A percentile compares a stretch with the other conserved stretches of the same genome.
Evolutionary conservation across 1,140 invertebrate species (phyloP).

Genomic region (Drosophila pallidifrons): DNA sequence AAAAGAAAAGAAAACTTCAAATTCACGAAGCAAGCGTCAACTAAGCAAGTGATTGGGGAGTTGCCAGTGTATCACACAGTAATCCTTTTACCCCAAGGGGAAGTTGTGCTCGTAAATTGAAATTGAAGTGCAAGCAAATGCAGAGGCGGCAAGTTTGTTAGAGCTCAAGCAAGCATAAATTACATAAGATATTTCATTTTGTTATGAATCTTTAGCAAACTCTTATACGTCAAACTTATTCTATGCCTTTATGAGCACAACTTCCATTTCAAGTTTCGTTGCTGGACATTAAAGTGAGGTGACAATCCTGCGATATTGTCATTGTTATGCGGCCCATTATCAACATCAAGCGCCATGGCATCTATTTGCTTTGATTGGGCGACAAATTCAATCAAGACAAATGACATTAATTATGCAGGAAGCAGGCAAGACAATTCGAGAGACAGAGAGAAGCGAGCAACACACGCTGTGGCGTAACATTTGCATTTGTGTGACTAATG

Average conservation of each 20-base stretch:
- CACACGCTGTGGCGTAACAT: background rate
- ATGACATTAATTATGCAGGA: constrained; percentile 24
- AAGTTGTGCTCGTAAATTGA: constrained; percentile 22
- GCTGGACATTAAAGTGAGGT: background rate
- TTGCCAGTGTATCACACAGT: constrained; percentile 1
- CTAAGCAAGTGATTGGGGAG: constrained; percentile 7
- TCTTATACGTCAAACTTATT: background rate
- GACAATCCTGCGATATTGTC: background rate
- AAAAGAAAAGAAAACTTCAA: background rate
- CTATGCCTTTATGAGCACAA: too few relatives aligned
- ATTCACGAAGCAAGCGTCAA: constrained; percentile 4
- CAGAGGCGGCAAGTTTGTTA: background rate
- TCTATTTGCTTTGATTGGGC: constrained; percentile 17
- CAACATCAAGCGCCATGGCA: constrained; percentile 1
- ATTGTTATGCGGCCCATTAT: background rate
- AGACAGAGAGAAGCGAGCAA: too few relatives aligned
- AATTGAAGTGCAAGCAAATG: constrained; percentile 18
- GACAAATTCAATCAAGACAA: constrained; percentile 18
- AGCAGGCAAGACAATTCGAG: background rate
- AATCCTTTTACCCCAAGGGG: background rate
- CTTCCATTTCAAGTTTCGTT: background rate
- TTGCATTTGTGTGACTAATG: constrained; percentile 15
- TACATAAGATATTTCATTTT: background rate
- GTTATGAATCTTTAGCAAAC: background rate
- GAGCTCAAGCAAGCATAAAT: constrained; percentile 2